These are phyloP conservation scores for Helicoverpa armigera DNA, from an alignment of 1,140 invertebrate species.

Conservation along the genomic window DNA sequence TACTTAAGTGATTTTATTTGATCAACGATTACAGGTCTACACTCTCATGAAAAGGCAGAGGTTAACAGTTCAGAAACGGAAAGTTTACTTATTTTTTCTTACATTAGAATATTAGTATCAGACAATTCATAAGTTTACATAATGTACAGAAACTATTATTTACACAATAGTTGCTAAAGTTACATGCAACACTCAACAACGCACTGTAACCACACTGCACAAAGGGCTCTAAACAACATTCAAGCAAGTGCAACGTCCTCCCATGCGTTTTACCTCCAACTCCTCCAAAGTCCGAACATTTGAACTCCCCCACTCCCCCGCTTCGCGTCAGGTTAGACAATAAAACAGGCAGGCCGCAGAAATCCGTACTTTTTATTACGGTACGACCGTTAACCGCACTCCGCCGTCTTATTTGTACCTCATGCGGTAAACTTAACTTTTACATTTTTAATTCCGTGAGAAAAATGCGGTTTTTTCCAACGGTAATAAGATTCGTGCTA, in stretches of 20 bases:
- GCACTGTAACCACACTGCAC: too few species aligned
- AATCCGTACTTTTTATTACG: slow-evolving; percentile 24
- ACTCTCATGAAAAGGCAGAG: too few species aligned
- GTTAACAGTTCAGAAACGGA: too few species aligned
- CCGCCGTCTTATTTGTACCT: neutral
- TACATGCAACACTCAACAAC: too few species aligned
- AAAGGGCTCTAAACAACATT: too few species aligned
- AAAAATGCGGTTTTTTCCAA: neutral
- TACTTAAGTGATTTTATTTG: too few species aligned
- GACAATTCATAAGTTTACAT: too few species aligned
- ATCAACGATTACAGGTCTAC: too few species aligned
- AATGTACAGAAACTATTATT: too few species aligned
- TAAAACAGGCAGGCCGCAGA: neutral
- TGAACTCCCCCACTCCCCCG: neutral
- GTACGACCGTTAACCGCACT: slow-evolving; percentile 17
- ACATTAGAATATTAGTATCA: neutral
- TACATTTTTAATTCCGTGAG: slow-evolving; percentile 19
- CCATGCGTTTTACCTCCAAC: neutral
- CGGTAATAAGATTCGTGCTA: neutral
- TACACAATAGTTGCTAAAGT: too few species aligned
- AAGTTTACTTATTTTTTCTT: too few species aligned
- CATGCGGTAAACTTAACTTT: neutral
- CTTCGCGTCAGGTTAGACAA: neutral
- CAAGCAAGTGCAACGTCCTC: neutral
- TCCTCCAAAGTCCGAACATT: neutral